Evolutionary conservation across 2,113 vertebrate species (phyloP).

Genomic region (Tonatia bakeri): DNA sequence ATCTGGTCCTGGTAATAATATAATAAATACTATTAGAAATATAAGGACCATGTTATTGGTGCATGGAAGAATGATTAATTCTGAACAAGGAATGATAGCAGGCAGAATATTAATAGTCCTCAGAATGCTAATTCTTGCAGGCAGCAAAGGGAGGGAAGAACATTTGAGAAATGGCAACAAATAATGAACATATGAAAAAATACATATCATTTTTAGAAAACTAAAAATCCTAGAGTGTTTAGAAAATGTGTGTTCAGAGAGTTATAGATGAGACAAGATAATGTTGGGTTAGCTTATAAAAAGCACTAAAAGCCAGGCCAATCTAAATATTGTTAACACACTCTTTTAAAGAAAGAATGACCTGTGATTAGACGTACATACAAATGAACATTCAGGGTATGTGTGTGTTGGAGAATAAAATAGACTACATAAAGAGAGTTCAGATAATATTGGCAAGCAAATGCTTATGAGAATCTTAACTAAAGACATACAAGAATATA

Average conservation of each 20-base stretch:
- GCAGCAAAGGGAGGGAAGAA: background rate
- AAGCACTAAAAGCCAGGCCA: background rate
- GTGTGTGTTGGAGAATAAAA: background rate
- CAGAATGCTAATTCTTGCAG: background rate
- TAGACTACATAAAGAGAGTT: background rate
- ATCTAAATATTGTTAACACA: background rate
- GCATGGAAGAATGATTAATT: background rate
- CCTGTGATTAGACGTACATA: background rate
- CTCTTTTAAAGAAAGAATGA: background rate
- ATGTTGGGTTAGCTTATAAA: background rate
- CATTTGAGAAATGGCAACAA: background rate
- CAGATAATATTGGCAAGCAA: background rate
- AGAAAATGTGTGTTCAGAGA: background rate
- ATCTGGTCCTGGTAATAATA: background rate
- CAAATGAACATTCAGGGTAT: background rate
- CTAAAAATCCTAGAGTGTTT: background rate
- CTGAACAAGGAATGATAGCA: background rate
- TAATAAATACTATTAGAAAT: background rate
- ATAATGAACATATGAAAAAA: background rate
- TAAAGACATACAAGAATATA: background rate
- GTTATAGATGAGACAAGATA: background rate
- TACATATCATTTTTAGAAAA: background rate
- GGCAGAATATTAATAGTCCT: background rate
- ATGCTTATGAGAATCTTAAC: background rate
- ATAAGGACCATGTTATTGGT: background rate